Evolutionary conservation across 2,888 invertebrate species (phyloP).

Genomic region (Thera britannica): DNA sequence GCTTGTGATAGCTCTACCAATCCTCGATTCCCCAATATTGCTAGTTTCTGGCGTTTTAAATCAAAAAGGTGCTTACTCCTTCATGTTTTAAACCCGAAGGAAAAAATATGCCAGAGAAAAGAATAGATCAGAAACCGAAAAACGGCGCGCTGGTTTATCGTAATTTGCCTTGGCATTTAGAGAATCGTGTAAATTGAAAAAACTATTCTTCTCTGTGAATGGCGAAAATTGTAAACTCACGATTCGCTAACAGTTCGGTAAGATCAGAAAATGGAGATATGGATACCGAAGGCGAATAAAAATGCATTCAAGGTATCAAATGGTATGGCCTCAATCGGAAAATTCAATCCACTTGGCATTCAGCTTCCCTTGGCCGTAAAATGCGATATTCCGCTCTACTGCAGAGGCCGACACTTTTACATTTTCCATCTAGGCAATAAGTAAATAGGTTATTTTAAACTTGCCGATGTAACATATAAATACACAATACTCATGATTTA

Average conservation of each 20-base stretch:
- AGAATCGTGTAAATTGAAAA: no score
- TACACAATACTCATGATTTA: no score
- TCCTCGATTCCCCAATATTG: no score
- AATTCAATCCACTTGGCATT: constrained; percentile 51
- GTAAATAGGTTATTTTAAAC: background rate
- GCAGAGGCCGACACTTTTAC: constrained; percentile 27
- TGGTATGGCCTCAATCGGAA: constrained; percentile 41
- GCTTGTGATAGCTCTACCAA: no score
- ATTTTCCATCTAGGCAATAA: constrained; percentile 4
- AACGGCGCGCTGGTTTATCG: no score
- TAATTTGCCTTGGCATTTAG: no score
- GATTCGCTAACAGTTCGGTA: constrained; percentile 2
- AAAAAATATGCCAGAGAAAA: no score
- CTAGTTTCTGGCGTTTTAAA: no score
- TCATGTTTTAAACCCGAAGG: no score
- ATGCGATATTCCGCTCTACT: constrained; percentile 38
- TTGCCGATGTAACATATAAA: background rate
- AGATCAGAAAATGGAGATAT: constrained; percentile 2
- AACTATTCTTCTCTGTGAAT: no score
- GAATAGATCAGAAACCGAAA: no score
- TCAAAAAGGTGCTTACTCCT: no score
- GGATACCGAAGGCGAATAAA: constrained; percentile 39
- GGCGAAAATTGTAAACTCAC: background rate
- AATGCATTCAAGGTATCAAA: constrained; percentile 43
- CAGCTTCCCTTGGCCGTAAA: constrained; percentile 37